phyloP scores from a whole-genome alignment of 2,888 invertebrate species.

The Geophilus truncorum region DNA sequence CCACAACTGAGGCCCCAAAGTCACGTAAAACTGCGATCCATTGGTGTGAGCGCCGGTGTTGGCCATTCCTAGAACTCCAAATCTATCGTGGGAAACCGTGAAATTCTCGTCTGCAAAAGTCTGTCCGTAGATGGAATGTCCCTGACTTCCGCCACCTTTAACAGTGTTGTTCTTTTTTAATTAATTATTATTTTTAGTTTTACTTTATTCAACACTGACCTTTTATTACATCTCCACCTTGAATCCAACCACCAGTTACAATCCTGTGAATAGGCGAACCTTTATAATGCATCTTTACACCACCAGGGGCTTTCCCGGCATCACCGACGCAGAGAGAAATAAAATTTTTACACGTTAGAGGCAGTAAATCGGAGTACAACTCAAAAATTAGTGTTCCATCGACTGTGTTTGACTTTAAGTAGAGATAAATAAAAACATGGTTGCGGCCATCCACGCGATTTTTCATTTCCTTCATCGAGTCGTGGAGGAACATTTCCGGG shows the following conservation, averaged over 20 bases:
- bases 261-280: constrained; percentile 61
- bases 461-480: background rate
- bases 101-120: constrained; percentile 62
- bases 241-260: constrained; percentile 65
- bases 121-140: constrained; percentile 42
- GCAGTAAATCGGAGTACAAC: background rate
- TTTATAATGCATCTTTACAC: constrained; percentile 46
- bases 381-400: background rate
- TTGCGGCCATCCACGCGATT: background rate
- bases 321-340: background rate
- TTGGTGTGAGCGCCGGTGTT: constrained; percentile 65
- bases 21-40: constrained; percentile 64
- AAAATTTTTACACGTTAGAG: background rate
- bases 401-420: background rate
- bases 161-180: too few relatives aligned
- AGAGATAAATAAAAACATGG: background rate
- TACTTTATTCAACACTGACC: too few relatives aligned
- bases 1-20: constrained; percentile 63
- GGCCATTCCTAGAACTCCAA: constrained; percentile 68
- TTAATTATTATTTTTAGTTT: too few relatives aligned
- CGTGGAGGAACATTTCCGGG: background rate
- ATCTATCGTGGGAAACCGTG: constrained; percentile 58
- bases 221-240: constrained; percentile 58
- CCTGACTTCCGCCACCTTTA: background rate
- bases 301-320: background rate